Base-by-base conservation (phyloP, 2,113 vertebrate species). In the Erythrolamprus reginae region DNA sequence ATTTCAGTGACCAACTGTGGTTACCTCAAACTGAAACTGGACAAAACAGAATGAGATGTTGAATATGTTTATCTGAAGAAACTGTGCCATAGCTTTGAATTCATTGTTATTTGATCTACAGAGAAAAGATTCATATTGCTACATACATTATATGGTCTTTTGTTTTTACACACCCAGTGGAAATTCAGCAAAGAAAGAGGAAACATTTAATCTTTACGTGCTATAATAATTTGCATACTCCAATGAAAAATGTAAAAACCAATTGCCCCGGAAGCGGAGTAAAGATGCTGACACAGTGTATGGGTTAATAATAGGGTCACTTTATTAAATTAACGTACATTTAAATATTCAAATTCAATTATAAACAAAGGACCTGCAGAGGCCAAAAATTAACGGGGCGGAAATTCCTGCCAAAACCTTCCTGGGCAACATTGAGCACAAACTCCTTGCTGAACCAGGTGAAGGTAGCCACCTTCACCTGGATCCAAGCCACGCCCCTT, bases 151-250 rank as follows among this genome's bases (percentile, higher is more conserved):
- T 87, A 84, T 50, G 89, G 51, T 84, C 89, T 77, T 89, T 85
- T 55, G 4, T 58, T 10, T 4, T 93, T 94, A 65, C 70, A 86
- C 88, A 50, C 89, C 92, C 82, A 7, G 91, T 91, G 89, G 90
- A 93, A 91, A 88, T 82, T 94, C 89, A 93, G 55, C 61, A 88
- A 90, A 93, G 92, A 96, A 94, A 95, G n/a, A 10, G 2, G 88
- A 3, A 90, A 51, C 10, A 38, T 58, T 93, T 96, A 95, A 95
- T 92, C 96, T 86, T 95, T 87, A 90, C 92, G 0, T 7, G 86
- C n/a, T 61, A 0, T 28, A 21, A 5, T 53, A 87, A 50, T 95
- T 95, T 95, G 93, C 95, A 95, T 96, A 96, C 96, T 95, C 94
- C 94, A 88, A 91, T 94, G 95, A 95, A 94, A 95, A 92, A 94